Conservation (phyloP, 2,113 vertebrate species). For the Telmatochromis sp. region DNA sequence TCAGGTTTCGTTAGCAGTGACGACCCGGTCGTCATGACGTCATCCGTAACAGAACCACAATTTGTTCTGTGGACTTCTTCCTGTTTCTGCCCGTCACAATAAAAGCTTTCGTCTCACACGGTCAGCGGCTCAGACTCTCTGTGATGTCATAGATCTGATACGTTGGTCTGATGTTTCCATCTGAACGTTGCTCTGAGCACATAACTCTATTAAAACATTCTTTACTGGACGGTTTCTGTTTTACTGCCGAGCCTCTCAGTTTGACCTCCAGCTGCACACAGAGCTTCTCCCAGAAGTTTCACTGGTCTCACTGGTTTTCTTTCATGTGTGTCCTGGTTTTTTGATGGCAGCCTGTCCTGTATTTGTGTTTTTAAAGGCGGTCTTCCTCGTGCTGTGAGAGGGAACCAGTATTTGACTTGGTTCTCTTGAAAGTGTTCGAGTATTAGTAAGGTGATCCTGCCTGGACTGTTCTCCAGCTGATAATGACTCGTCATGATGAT, state of each 20-base stretch:
- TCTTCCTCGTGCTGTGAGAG: not conserved
- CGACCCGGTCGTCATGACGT: not conserved
- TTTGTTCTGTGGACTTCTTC: not conserved
- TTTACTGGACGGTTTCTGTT: not conserved
- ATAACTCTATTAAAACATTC: not conserved
- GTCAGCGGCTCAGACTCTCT: not conserved
- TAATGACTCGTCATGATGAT: not conserved
- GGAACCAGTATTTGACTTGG: not conserved
- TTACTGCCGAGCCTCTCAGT: not conserved
- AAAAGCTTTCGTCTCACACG: not conserved
- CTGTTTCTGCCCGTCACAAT: not conserved
- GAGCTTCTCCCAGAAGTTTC: not conserved
- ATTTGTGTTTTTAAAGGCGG: not conserved
- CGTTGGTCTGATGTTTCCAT: not conserved
- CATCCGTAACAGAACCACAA: not conserved
- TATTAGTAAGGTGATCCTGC: not conserved
- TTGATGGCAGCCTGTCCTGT: not conserved
- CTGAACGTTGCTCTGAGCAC: not conserved
- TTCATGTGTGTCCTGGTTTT: not conserved
- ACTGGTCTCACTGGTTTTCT: not conserved
- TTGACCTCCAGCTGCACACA: not conserved
- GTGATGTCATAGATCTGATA: not conserved
- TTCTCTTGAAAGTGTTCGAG: not conserved
- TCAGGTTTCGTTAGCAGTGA: not conserved
- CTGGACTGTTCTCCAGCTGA: not conserved